These are phyloP conservation scores for Drosophila aff. DNA, from an alignment of 1,140 invertebrate species.

Conservation along the genomic window DNA sequence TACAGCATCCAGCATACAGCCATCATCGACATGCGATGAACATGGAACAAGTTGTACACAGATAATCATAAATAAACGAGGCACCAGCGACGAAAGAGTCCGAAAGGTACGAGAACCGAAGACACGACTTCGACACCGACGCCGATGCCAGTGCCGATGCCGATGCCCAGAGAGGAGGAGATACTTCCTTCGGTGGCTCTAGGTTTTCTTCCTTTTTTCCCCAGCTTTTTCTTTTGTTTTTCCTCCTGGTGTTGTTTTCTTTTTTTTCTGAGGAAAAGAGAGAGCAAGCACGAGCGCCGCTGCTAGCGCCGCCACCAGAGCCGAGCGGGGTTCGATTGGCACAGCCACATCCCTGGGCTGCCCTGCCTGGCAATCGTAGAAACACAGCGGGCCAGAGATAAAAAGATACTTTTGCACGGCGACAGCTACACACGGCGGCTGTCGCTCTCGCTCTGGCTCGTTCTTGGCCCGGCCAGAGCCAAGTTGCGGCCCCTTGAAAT, in stretches of 20 bases:
- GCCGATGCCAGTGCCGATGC: conserved; percentile 6
- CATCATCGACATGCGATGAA: conserved; percentile 83
- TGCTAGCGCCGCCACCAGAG: conserved; percentile 17
- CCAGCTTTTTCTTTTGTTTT: conserved; percentile 10
- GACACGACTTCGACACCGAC: conserved; percentile 38
- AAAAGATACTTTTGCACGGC: conserved; percentile 79
- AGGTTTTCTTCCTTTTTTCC: conserved; percentile 32
- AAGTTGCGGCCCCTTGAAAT: conserved; percentile 27
- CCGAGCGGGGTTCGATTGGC: conserved; percentile 60
- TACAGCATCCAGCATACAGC: conserved; percentile 47
- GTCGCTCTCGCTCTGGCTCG: conserved; percentile 25
- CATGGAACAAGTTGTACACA: conserved; percentile 82
- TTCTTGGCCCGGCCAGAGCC: conserved; percentile 6
- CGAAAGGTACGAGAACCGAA: conserved; percentile 50
- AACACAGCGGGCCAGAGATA: conserved; percentile 67
- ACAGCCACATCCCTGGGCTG: conserved; percentile 46
- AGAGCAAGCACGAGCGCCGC: conserved; percentile 54
- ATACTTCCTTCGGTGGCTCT: conserved; percentile 34
- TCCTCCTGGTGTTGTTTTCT: not conserved
- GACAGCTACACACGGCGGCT: conserved; percentile 48
- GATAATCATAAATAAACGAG: conserved; percentile 84
- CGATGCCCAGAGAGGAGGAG: conserved; percentile 10
- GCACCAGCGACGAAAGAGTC: conserved; percentile 54
- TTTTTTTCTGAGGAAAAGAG: conserved; percentile 43
- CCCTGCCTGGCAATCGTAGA: conserved; percentile 64